These are phyloP conservation scores for Leucophora obtusa DNA, from an alignment of 2,888 invertebrate genomes.

Conservation along the genomic window DNA sequence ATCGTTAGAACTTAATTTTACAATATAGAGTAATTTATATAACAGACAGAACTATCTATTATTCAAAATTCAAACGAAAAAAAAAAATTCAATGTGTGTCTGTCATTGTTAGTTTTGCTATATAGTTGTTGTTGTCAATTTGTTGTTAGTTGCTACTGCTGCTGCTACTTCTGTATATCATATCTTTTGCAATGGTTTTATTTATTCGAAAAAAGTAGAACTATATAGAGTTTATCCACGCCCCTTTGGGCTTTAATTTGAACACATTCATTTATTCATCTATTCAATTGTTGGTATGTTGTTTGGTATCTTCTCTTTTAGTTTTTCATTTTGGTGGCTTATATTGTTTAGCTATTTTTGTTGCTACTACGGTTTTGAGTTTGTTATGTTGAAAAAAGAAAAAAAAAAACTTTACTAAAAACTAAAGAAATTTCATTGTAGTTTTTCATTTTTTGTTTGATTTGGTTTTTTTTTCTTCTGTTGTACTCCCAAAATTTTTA, in stretches of 20 bases:
- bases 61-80: too few relatives aligned
- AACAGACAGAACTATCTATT: too few relatives aligned
- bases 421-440: slow-evolving; percentile 4
- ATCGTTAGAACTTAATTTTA: too few relatives aligned
- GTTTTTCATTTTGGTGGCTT: not conserved
- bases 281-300: slow-evolving; percentile 7
- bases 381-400: not conserved
- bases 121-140: not conserved
- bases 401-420: not conserved
- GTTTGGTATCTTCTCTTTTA: not conserved
- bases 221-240: not conserved
- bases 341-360: not conserved
- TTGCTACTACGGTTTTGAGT: slow-evolving; percentile 1
- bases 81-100: too few relatives aligned
- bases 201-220: not conserved
- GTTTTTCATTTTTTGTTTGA: not conserved
- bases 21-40: too few relatives aligned
- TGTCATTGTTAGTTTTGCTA: not conserved
- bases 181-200: not conserved
- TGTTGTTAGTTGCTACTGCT: too few relatives aligned
- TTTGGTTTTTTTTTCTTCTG: not conserved
- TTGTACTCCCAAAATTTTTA: not conserved
- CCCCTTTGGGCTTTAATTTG: not conserved
- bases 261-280: slow-evolving; percentile 12
- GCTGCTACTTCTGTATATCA: not conserved